These are phyloP conservation scores for Ectobius pallidus DNA, from an alignment of 2,888 invertebrate genomes.

Conservation along the genomic window DNA sequence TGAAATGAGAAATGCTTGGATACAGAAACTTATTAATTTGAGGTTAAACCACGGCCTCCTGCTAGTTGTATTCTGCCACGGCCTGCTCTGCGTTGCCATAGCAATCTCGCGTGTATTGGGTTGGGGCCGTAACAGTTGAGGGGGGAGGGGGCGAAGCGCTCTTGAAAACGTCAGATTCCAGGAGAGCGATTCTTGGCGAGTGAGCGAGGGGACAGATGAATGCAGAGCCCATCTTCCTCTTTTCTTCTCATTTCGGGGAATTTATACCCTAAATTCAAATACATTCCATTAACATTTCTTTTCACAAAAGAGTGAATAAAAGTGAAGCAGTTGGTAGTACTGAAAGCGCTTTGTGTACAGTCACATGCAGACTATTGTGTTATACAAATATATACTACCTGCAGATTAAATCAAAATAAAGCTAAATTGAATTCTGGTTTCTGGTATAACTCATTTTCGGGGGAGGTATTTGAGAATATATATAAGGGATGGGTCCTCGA, in stretches of 20 bases:
- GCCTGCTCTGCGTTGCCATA: background rate
- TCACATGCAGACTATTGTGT: no score
- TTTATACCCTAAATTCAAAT: constrained; percentile 4
- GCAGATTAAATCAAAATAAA: no score
- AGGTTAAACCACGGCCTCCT: no score
- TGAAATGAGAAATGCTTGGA: no score
- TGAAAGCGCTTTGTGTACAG: no score
- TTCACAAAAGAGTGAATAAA: background rate
- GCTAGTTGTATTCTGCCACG: no score
- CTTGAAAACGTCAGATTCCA: background rate
- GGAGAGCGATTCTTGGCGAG: background rate
- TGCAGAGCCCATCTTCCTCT: background rate
- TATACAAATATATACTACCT: no score
- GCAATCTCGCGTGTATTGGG: background rate
- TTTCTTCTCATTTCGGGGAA: background rate
- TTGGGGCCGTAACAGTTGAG: background rate
- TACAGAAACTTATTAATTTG: no score
- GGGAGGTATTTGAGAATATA: no score
- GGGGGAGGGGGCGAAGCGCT: background rate
- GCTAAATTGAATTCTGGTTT: no score
- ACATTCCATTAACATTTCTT: background rate
- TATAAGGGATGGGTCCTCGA: no score
- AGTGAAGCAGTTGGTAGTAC: background rate
- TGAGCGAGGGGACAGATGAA: background rate
- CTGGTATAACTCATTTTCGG: no score